Base-by-base conservation (phyloP, 2,797 vertebrate species). In the Jordanella pulchra region DNA sequence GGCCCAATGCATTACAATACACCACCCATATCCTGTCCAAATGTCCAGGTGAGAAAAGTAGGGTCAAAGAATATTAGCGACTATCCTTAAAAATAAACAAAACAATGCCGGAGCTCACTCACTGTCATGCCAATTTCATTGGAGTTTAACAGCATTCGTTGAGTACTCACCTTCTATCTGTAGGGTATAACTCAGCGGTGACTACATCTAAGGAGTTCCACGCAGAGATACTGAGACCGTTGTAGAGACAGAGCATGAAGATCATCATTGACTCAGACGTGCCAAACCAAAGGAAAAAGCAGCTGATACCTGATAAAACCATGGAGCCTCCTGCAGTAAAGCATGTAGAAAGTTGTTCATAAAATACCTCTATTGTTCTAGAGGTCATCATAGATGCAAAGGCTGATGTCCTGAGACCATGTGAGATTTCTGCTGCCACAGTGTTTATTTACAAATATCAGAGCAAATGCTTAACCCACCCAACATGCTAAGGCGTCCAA, bases 261-360 rank as follows among this genome's bases (percentile, higher is more conserved):
- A 99, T 98, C 98, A 99, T 99, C 97, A 98, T 99, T 21, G 98
- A 97, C 90, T 99, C 97, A 0, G 97, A 99, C 87, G 95, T 99
- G 86, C 98, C 97, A 44, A 99, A 99, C 97, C 97, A 99, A 9
- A 99, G 93, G 89, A 99, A 97, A 90, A 99, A 99, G 83, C 98
- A 99, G 87, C 98, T 99, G 90, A 99, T 99, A 63, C 98, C 98
- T 0, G 98, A 99, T 53, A 99, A 95, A 74, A 99, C 95, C 98
- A 99, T 99, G 63, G 97, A 99, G 76, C 97, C 97, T 84, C 97
- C 98, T 99, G 90, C 23, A 83, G 0, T 79, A 75, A 67, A 68
- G 48, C 61, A 21, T 13, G 9, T 10, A 0, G 27, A 50, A 27
- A 27, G 48, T 48, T 23, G 13, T 39, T 76, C 27, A 73, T 12